Evolutionary conservation across 2,113 vertebrate species (phyloP).

Genomic region (Zosterops japonicus): DNA sequence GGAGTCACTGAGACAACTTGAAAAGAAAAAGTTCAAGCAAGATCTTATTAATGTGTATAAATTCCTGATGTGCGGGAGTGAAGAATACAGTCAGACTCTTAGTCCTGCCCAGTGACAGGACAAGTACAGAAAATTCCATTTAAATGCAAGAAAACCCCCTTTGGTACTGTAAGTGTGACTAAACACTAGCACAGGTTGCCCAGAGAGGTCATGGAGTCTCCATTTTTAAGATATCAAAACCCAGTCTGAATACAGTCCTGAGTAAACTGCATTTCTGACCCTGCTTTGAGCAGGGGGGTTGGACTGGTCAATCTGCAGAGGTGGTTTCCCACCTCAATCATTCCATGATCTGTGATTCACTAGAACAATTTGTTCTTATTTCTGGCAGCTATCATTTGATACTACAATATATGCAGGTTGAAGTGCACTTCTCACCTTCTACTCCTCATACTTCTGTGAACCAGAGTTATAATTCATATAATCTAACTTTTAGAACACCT

Average conservation of each 20-base stretch:
- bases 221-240: neutral
- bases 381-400: neutral
- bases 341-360: neutral
- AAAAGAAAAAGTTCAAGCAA: neutral
- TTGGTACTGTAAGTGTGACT: neutral
- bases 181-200: neutral
- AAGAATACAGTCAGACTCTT: neutral
- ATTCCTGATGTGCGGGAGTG: neutral
- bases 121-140: neutral
- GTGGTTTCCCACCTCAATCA: fast-evolving
- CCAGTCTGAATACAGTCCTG: neutral
- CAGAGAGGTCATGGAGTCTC: neutral
- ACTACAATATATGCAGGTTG: neutral
- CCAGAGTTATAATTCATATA: neutral
- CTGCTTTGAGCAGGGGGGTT: neutral
- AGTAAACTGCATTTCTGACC: neutral
- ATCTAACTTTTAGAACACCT: neutral
- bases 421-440: neutral
- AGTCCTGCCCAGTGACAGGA: neutral
- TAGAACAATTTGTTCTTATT: neutral
- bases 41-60: neutral
- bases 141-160: neutral
- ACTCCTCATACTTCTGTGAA: neutral
- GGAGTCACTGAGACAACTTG: neutral
- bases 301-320: neutral